These are phyloP conservation scores for Callithrix jacchus DNA, from an alignment of 2,113 vertebrate species.

Conservation along the genomic window DNA sequence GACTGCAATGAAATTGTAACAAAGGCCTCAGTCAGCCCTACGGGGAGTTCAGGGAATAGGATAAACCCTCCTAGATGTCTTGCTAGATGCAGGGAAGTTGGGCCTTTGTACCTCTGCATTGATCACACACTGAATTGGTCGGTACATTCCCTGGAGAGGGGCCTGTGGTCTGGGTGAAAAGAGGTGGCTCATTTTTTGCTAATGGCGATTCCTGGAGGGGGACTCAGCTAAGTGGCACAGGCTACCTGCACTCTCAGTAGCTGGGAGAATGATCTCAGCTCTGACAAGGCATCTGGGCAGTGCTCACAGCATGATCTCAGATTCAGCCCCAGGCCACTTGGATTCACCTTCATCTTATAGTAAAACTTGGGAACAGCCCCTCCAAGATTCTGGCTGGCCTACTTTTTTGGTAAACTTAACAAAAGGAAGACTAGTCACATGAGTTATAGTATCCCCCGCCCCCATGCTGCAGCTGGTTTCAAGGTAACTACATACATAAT, in stretches of 20 bases:
- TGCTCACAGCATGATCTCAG: neutral
- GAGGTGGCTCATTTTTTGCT: neutral
- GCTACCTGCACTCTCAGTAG: neutral
- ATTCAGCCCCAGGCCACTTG: neutral
- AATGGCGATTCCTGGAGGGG: neutral
- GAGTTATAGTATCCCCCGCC: neutral
- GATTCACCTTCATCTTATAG: neutral
- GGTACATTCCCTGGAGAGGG: neutral
- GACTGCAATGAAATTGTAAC: neutral
- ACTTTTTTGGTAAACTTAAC: neutral
- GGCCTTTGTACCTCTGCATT: neutral
- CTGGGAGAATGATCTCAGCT: neutral
- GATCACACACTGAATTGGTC: too few relatives aligned
- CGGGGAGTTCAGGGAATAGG: too few relatives aligned
- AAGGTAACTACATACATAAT: neutral
- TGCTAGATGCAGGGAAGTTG: neutral
- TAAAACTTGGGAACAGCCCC: neutral
- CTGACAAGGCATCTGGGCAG: neutral
- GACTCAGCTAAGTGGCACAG: too few relatives aligned
- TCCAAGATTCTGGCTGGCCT: neutral
- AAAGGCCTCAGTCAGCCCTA: neutral
- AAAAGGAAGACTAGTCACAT: neutral
- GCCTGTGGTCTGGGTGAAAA: too few relatives aligned
- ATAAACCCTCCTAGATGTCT: neutral
- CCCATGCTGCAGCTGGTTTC: neutral